A percentile compares a stretch with the other conserved stretches of the same genome.
Conservation (phyloP, 2,888 invertebrate genomes). For the Phlogophora meticulosa region DNA sequence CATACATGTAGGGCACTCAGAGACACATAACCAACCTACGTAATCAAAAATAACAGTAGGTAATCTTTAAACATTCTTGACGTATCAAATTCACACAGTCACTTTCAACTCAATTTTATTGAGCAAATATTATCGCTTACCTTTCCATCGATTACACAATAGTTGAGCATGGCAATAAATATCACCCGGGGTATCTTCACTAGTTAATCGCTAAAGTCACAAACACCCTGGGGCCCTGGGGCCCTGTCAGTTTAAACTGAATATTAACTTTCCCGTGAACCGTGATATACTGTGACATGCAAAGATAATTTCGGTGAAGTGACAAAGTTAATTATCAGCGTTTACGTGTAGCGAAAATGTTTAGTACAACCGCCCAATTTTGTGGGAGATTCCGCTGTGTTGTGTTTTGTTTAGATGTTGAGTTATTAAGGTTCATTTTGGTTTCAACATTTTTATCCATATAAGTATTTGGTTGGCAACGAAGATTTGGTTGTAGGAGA, state of each 20-base stretch:
- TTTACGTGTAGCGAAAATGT: slow-evolving; percentile 57
- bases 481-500: background rate
- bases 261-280: slow-evolving; percentile 63
- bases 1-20: slow-evolving; percentile 4
- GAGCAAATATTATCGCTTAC: slow-evolving; percentile 33
- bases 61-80: slow-evolving; percentile 2
- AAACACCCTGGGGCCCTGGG: slow-evolving; percentile 59
- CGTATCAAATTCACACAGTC: background rate
- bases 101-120: slow-evolving; percentile 30
- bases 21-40: background rate
- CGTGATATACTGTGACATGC: slow-evolving; percentile 57
- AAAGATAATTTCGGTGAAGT: slow-evolving; percentile 62
- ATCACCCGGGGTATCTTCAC: slow-evolving; percentile 41
- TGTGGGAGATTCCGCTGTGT: background rate
- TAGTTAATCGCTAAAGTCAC: slow-evolving; percentile 57
- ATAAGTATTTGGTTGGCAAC: too few species aligned
- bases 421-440: slow-evolving; percentile 8
- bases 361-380: slow-evolving; percentile 38
- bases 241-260: slow-evolving; percentile 57
- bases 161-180: slow-evolving; percentile 25
- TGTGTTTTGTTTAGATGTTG: slow-evolving; percentile 19
- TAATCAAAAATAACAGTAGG: slow-evolving; percentile 32
- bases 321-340: slow-evolving; percentile 61
- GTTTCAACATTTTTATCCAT: background rate
- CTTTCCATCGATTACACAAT: slow-evolving; percentile 54